Evolutionary conservation across 2,888 invertebrate species (phyloP).

Genomic region (Drosophila monieri): DNA sequence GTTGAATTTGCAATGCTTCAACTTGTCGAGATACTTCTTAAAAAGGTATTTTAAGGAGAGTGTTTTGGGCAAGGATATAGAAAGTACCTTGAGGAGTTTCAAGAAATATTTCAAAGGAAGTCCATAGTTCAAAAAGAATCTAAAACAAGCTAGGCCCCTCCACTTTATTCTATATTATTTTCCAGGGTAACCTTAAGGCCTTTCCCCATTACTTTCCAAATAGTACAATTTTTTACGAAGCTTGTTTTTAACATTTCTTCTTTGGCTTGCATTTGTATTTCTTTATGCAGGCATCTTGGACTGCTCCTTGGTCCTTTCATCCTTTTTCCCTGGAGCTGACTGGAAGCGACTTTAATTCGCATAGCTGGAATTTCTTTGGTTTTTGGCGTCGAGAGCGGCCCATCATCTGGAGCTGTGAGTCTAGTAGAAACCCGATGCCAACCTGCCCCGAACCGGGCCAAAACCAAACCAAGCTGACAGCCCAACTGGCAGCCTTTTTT

Average conservation of each 20-base stretch:
- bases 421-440: slow-evolving; percentile 5
- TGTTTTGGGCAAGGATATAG: neutral
- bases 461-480: slow-evolving; percentile 34
- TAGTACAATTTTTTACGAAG: slow-evolving; percentile 31
- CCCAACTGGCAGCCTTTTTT: slow-evolving; percentile 19
- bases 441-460: neutral
- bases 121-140: no score
- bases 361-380: slow-evolving; percentile 54
- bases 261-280: slow-evolving; percentile 48
- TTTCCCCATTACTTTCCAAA: neutral
- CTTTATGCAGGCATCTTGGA: slow-evolving; percentile 59
- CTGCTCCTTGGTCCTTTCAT: slow-evolving; percentile 21
- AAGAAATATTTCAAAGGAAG: no score
- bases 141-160: neutral
- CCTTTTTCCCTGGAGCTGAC: slow-evolving; percentile 22
- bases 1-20: slow-evolving; percentile 71
- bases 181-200: slow-evolving; percentile 13
- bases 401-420: slow-evolving; percentile 41
- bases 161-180: neutral
- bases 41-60: neutral
- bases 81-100: neutral
- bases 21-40: slow-evolving; percentile 25
- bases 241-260: slow-evolving; percentile 55
- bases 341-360: slow-evolving; percentile 63
- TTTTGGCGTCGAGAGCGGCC: slow-evolving; percentile 53